Evolutionary conservation across 2,113 vertebrate genomes (phyloP).

Genomic region (Lepus americanus): DNA sequence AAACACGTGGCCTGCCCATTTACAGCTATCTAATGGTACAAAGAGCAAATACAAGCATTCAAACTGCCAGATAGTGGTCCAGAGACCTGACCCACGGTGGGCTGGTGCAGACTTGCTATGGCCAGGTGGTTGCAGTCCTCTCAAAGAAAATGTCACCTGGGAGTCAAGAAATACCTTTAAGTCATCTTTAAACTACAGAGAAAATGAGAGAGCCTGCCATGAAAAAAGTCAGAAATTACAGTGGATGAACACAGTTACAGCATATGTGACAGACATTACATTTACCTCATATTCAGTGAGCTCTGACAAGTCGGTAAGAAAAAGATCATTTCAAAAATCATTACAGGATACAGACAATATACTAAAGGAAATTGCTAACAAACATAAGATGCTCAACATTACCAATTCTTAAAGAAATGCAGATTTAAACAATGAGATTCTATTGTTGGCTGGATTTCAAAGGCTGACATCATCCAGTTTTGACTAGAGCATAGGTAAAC

Average conservation of each 20-base stretch:
- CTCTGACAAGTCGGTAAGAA: background rate
- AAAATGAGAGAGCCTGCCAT: background rate
- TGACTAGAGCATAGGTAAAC: background rate
- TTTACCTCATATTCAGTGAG: slow-evolving; percentile 2
- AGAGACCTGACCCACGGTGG: background rate
- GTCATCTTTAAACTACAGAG: background rate
- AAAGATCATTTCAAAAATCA: slow-evolving; percentile 41
- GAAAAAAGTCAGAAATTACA: background rate
- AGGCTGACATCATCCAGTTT: background rate
- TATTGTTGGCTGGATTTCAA: background rate
- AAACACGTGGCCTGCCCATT: background rate
- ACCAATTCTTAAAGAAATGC: background rate
- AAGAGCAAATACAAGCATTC: background rate
- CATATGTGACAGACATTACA: background rate
- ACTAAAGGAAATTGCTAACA: background rate
- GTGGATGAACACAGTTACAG: background rate
- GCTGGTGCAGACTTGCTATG: fast-evolving
- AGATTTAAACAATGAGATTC: background rate
- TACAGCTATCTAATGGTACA: background rate
- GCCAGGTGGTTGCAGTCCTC: too few relatives aligned
- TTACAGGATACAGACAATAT: background rate
- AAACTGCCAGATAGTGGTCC: background rate
- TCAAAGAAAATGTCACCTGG: background rate
- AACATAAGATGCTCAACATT: background rate
- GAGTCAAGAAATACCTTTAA: background rate